phyloP scores from a whole-genome alignment of 2,888 invertebrate genomes.

The Frankliniella fusca region DNA sequence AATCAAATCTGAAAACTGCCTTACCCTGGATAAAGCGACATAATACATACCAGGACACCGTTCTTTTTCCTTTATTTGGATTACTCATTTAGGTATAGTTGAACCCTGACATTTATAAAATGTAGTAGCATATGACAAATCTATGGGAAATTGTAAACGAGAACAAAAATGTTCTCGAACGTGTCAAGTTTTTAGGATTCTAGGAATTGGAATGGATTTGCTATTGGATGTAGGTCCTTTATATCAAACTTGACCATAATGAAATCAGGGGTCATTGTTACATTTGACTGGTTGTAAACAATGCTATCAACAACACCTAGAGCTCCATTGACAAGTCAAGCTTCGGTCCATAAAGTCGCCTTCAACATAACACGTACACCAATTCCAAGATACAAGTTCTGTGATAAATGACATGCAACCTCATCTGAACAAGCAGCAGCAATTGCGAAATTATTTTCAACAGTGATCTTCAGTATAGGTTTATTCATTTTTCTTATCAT shows the following conservation, averaged over 20 bases:
- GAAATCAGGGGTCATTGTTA: not conserved
- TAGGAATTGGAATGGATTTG: not conserved
- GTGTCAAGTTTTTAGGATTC: not conserved
- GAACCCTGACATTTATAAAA: conserved; percentile 30
- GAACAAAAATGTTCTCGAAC: not conserved
- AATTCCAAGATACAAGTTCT: too few relatives aligned
- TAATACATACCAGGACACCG: not conserved
- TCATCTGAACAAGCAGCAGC: not conserved
- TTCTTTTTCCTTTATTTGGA: conserved; percentile 9
- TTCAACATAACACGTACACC: too few relatives aligned
- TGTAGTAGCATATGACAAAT: conserved; percentile 28
- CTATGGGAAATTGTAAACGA: conserved; percentile 11
- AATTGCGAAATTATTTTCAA: not conserved
- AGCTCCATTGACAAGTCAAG: too few relatives aligned
- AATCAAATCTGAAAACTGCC: not conserved
- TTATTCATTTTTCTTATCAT: not conserved
- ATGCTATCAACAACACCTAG: not conserved
- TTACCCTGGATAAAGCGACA: not conserved
- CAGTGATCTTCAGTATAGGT: not conserved
- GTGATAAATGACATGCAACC: not conserved
- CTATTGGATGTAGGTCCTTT: not conserved
- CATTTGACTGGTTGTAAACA: not conserved
- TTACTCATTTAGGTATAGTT: conserved; percentile 21
- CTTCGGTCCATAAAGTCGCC: too few relatives aligned
- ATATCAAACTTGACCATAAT: not conserved